Percentiles rank a stretch among this genome's conserved stretches.
Conservation (phyloP, 2,113 vertebrate genomes). For the Pundamilia nyererei region DNA sequence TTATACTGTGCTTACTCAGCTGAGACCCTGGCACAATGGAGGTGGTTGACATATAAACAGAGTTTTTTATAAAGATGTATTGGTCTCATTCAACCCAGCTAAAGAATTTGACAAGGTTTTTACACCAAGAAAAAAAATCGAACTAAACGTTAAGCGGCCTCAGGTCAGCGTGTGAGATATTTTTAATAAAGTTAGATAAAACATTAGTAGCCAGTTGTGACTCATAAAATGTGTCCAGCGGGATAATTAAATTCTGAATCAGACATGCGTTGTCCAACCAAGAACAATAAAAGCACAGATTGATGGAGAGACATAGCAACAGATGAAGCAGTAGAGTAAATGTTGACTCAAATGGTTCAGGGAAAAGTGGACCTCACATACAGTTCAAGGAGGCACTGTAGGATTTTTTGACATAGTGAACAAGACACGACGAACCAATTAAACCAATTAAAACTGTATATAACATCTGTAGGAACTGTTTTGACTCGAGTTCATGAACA, state of each 20-base stretch:
- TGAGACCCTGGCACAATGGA: constrained; percentile 17
- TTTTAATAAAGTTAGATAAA: constrained; percentile 5
- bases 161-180: neutral
- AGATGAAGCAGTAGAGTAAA: neutral
- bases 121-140: neutral
- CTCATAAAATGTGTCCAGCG: constrained; percentile 12
- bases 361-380: neutral
- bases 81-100: neutral
- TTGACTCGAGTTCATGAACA: neutral
- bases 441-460: neutral
- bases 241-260: constrained; percentile 9
- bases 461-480: neutral
- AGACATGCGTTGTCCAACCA: neutral
- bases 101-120: neutral
- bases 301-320: constrained; percentile 15
- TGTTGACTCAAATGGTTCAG: neutral
- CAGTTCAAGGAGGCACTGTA: neutral
- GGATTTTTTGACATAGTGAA: neutral
- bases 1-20: constrained; percentile 46
- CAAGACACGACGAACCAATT: neutral
- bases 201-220: constrained; percentile 5
- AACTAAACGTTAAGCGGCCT: neutral
- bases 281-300: constrained; percentile 13
- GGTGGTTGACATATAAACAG: constrained; percentile 10
- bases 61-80: neutral